Conservation (phyloP, 2,797 vertebrate species). For the Anguilla obscura region DNA sequence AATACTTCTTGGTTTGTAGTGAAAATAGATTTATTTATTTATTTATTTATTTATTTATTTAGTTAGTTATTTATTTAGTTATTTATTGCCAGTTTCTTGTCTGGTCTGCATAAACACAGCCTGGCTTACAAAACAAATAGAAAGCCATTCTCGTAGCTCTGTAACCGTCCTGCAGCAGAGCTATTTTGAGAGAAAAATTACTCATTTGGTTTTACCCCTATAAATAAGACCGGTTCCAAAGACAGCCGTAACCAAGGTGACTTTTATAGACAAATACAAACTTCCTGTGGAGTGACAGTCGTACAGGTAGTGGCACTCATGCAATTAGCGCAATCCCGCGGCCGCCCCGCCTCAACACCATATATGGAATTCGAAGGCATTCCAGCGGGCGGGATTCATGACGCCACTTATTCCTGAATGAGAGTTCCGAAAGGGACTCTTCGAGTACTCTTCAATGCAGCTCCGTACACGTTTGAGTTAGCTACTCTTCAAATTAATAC, state of each 20-base stretch:
- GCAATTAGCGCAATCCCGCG: not conserved
- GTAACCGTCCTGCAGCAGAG: not conserved
- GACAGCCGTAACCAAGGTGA: not conserved
- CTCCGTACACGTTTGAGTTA: too few relatives aligned
- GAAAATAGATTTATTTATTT: not conserved
- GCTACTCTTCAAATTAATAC: conserved; percentile 15
- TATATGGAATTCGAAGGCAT: conserved; percentile 59
- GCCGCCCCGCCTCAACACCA: conserved; percentile 50
- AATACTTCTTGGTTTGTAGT: not conserved
- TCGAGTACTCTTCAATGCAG: not conserved
- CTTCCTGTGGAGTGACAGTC: not conserved
- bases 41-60: too few relatives aligned
- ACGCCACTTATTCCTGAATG: conserved; percentile 74
- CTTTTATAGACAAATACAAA: conserved; percentile 17
- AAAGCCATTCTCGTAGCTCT: not conserved
- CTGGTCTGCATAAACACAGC: not conserved
- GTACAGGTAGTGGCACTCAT: not conserved
- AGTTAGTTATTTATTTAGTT: not conserved
- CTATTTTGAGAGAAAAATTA: not conserved
- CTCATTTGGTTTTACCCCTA: not conserved
- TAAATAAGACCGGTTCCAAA: not conserved
- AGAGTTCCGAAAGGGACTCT: conserved; percentile 42
- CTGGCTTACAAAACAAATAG: not conserved
- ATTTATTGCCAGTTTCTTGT: not conserved
- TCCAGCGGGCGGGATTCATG: conserved; percentile 63